These are phyloP conservation scores for Myoxocephalus aenaeus DNA, from an alignment of 2,797 vertebrate species.

Conservation along the genomic window DNA sequence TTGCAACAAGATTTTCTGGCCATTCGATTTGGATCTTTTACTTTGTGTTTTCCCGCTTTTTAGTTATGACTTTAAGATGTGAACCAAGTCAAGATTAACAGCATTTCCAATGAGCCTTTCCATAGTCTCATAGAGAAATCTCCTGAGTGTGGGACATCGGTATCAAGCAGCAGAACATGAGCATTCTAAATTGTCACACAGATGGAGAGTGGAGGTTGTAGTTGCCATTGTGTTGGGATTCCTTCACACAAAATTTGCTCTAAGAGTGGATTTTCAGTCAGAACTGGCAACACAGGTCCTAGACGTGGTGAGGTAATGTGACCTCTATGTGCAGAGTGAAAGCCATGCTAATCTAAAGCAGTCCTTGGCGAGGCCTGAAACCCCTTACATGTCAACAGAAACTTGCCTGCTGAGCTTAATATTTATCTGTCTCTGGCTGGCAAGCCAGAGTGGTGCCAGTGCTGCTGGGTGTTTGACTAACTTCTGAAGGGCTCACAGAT, in stretches of 20 bases:
- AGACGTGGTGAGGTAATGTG: conserved; percentile 64
- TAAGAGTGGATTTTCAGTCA: conserved; percentile 35
- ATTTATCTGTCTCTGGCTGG: conserved; percentile 74
- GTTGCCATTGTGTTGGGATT: conserved; percentile 8
- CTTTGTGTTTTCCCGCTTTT: conserved; percentile 49
- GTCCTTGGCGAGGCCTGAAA: conserved; percentile 68
- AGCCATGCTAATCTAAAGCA: conserved; percentile 76
- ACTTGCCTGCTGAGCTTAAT: conserved; percentile 65
- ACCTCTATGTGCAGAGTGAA: conserved; percentile 66
- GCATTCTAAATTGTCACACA: conserved; percentile 3
- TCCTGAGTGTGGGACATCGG: background rate
- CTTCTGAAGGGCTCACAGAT: conserved; percentile 66
- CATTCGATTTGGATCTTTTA: conserved; percentile 48
- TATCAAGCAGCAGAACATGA: conserved; percentile 3
- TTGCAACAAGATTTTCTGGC: conserved; percentile 40
- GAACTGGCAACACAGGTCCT: conserved; percentile 26
- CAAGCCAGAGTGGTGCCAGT: conserved; percentile 70
- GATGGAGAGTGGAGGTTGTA: background rate
- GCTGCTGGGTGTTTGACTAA: conserved; percentile 65
- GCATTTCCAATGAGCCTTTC: conserved; percentile 31
- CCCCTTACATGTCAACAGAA: conserved; percentile 79
- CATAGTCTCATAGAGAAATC: conserved; percentile 7
- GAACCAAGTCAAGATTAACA: conserved; percentile 17
- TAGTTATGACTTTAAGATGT: conserved; percentile 50
- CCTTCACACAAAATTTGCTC: conserved; percentile 26